These are phyloP conservation scores for Aeoliscus strigatus DNA, from an alignment of 2,797 vertebrate species.

Conservation along the genomic window DNA sequence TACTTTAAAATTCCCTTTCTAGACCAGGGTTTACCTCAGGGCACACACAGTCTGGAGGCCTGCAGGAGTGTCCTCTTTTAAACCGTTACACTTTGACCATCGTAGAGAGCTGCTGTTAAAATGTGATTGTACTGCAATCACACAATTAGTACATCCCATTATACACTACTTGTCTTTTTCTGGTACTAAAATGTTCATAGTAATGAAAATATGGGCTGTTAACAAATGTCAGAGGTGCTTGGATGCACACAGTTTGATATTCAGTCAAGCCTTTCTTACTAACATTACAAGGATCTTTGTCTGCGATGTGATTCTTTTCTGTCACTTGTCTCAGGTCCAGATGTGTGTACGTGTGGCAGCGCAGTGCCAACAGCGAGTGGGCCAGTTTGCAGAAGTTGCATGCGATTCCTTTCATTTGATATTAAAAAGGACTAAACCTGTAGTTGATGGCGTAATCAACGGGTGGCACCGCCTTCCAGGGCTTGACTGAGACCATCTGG, in stretches of 20 bases:
- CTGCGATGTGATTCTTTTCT: too few species aligned
- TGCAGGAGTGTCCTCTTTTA: conserved; percentile 51
- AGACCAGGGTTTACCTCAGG: conserved; percentile 84
- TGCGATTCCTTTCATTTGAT: too few species aligned
- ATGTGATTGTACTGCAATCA: conserved; percentile 36
- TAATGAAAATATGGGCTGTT: conserved; percentile 30
- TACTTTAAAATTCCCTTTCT: conserved; percentile 88
- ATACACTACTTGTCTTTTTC: conserved; percentile 10
- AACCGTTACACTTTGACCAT: conserved; percentile 35
- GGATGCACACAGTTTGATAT: conserved; percentile 10
- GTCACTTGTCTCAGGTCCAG: too few species aligned
- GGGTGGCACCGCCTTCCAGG: too few species aligned
- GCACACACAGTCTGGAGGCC: conserved; percentile 67
- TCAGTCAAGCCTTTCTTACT: not conserved
- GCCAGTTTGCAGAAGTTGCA: too few species aligned
- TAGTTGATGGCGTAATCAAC: too few species aligned
- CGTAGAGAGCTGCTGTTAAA: conserved; percentile 50
- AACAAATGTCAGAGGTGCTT: conserved; percentile 5
- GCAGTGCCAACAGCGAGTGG: too few species aligned
- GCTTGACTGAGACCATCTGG: too few species aligned
- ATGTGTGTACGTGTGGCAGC: too few species aligned
- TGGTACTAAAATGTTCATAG: conserved; percentile 43
- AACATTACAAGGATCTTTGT: too few species aligned
- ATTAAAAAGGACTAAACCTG: too few species aligned
- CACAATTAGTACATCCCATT: conserved; percentile 48